Conservation (phyloP, 2,888 invertebrate genomes). For the Pristionchus exspectatus region DNA sequence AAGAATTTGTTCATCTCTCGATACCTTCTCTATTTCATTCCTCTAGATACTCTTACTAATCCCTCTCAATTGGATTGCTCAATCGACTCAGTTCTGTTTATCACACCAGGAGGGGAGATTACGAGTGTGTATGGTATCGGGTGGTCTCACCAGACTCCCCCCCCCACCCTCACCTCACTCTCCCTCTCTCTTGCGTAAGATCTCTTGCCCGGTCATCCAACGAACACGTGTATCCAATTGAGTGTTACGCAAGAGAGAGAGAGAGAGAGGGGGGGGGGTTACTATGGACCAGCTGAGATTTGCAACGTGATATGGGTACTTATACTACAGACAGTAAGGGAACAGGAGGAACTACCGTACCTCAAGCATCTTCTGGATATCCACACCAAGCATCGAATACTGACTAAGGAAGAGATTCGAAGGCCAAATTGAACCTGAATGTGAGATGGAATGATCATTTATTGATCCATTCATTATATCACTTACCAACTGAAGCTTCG, state of each 20-base stretch:
- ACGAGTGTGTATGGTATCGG: constrained; percentile 15
- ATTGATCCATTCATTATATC: background rate
- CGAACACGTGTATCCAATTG: constrained; percentile 45
- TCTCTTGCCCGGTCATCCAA: constrained; percentile 13
- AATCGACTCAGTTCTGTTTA: constrained; percentile 8
- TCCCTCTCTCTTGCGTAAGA: constrained; percentile 13
- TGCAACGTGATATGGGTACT: background rate
- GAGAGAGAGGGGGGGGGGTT: constrained; percentile 27
- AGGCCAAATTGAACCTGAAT: constrained; percentile 69
- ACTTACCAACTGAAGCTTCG: background rate
- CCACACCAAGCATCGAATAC: constrained; percentile 73
- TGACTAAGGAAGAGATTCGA: constrained; percentile 65
- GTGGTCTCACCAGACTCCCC: constrained; percentile 6
- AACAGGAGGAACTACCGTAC: constrained; percentile 60
- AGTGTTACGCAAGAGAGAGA: constrained; percentile 47
- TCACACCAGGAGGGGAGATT: constrained; percentile 28
- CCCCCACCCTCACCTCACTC: background rate
- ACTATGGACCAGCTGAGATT: constrained; percentile 40
- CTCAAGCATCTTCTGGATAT: constrained; percentile 71
- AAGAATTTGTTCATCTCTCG: background rate
- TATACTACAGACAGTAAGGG: background rate
- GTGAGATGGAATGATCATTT: background rate
- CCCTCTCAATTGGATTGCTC: constrained; percentile 12
- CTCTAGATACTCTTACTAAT: background rate
- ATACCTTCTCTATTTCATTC: background rate